Conservation (phyloP, 1,140 invertebrate species). For the Amyelois transitella region DNA sequence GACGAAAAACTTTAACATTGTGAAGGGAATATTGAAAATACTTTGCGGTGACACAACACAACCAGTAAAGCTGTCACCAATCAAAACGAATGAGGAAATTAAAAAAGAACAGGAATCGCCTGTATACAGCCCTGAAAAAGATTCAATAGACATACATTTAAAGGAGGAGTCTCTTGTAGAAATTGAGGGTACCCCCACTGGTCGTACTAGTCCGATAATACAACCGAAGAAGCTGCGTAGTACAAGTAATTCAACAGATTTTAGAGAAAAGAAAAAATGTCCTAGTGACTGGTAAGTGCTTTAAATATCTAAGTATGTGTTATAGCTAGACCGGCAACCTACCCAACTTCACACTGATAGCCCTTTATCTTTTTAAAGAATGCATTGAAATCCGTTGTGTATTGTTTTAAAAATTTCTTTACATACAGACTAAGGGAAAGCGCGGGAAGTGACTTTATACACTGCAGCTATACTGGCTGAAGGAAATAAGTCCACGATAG, state of each 20-base stretch:
- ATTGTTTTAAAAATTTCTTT: too few relatives aligned
- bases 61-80: background rate
- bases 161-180: constrained; percentile 41
- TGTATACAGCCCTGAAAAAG: background rate
- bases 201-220: constrained; percentile 55
- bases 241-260: constrained; percentile 17
- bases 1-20: constrained; percentile 40
- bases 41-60: constrained; percentile 27
- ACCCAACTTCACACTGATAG: too few relatives aligned
- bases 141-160: constrained; percentile 10
- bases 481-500: too few relatives aligned
- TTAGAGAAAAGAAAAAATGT: constrained; percentile 56
- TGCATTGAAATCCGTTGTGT: too few relatives aligned
- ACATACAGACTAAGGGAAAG: too few relatives aligned
- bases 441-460: too few relatives aligned
- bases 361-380: too few relatives aligned
- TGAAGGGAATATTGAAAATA: constrained; percentile 45
- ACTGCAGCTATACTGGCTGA: too few relatives aligned
- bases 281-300: constrained; percentile 40
- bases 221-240: constrained; percentile 35
- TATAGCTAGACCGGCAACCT: too few relatives aligned
- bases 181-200: constrained; percentile 49
- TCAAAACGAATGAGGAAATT: background rate
- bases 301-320: background rate
- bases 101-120: background rate